Conservation (phyloP, 2,888 invertebrate genomes). For the Catonia carolina region DNA sequence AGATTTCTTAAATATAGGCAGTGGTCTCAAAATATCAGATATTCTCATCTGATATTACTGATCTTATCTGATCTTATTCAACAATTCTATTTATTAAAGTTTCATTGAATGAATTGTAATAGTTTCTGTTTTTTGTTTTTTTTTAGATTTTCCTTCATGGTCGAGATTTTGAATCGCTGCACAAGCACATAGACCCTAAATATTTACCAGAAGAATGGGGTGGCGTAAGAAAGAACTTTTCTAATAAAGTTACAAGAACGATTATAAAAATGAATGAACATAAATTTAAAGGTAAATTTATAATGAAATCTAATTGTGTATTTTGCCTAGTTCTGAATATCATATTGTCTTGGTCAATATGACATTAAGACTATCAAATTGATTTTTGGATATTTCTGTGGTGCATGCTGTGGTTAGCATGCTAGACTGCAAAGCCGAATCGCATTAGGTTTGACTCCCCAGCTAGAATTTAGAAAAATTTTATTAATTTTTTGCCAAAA, state of each 20-base stretch:
- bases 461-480: no score
- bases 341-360: background rate
- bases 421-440: no score
- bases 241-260: constrained; percentile 25
- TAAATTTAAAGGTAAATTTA: constrained; percentile 30
- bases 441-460: no score
- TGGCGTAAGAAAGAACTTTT: constrained; percentile 34
- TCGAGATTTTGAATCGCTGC: constrained; percentile 40
- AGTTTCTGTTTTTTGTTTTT: no score
- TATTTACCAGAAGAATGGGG: constrained; percentile 44
- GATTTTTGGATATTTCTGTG: background rate
- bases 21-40: no score
- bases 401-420: background rate
- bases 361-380: background rate
- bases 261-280: constrained; percentile 30
- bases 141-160: constrained; percentile 45
- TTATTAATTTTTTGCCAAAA: no score
- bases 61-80: no score
- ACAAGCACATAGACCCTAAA: constrained; percentile 41
- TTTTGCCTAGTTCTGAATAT: background rate
- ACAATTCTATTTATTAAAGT: no score
- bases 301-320: background rate
- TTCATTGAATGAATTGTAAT: no score
- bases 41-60: no score
- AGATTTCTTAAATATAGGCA: no score